A percentile compares a stretch with the other conserved stretches of the same genome.
Conservation (phyloP, 2,113 vertebrate species). For the Myiozetetes cayanensis region DNA sequence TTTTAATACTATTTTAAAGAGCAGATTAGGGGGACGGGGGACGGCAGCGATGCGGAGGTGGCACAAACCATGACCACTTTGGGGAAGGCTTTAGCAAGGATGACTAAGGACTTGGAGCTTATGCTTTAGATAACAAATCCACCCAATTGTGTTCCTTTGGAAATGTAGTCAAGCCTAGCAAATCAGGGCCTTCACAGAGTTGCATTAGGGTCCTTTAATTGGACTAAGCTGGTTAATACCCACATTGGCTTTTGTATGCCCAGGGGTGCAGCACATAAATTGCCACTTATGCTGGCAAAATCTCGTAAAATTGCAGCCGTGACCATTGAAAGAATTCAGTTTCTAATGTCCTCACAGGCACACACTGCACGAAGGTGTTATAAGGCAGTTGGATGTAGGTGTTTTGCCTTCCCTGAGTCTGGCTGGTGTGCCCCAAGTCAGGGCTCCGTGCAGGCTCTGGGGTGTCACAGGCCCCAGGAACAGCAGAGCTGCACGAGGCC, state of each 20-base stretch:
- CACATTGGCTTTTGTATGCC: not conserved
- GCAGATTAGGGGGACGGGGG: conserved; percentile 46
- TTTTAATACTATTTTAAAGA: conserved; percentile 60
- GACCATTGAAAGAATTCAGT: not conserved
- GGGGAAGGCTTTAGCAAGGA: conserved; percentile 52
- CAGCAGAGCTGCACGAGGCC: not conserved
- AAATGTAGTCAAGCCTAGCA: conserved; percentile 46
- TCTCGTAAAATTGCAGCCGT: not conserved
- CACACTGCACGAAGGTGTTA: not conserved
- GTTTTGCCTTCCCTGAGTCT: not conserved
- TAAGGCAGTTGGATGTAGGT: not conserved
- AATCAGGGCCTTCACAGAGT: not conserved
- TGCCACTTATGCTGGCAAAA: not conserved
- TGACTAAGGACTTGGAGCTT: conserved; percentile 57
- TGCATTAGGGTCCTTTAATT: conserved; percentile 59
- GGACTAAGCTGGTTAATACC: conserved; percentile 64
- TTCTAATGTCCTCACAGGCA: not conserved
- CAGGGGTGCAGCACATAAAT: not conserved
- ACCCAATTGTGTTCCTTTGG: conserved; percentile 40
- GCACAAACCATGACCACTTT: conserved; percentile 11
- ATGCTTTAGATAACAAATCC: conserved; percentile 53
- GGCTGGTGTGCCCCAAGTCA: too few relatives aligned
- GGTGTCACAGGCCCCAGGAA: not conserved
- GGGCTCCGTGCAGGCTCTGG: not conserved
- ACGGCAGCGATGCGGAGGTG: not conserved